Conservation (phyloP, 2,888 invertebrate genomes). For the Camptogramma bilineatum region DNA sequence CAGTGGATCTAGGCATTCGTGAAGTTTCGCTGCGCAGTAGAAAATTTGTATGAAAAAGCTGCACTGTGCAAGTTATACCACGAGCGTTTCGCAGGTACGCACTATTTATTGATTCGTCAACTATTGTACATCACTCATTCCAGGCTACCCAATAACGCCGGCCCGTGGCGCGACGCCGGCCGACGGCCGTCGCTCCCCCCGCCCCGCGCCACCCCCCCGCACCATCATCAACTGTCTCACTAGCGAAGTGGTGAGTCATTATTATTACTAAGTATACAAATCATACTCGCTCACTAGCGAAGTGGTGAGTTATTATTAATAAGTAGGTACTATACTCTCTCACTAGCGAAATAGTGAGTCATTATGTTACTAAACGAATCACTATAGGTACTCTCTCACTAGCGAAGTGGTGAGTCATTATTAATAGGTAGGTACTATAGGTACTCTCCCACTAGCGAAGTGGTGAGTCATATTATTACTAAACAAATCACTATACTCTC, state of each 20-base stretch:
- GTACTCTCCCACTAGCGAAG: constrained; percentile 93
- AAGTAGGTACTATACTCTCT: background rate
- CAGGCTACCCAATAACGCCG: constrained; percentile 82
- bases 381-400: constrained; percentile 87
- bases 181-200: constrained; percentile 72
- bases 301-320: constrained; percentile 59
- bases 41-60: too few relatives aligned
- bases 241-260: constrained; percentile 92
- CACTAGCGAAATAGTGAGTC: too few relatives aligned
- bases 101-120: too few relatives aligned
- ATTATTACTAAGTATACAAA: too few relatives aligned
- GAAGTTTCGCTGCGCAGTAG: too few relatives aligned
- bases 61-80: too few relatives aligned
- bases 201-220: constrained; percentile 76
- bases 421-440: background rate
- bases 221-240: constrained; percentile 90
- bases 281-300: constrained; percentile 93
- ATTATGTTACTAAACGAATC: too few relatives aligned
- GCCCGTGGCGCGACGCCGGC: constrained; percentile 60
- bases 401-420: constrained; percentile 91
- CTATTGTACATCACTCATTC: constrained; percentile 12
- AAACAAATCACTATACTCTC: background rate
- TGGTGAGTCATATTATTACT: constrained; percentile 6
- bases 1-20: too few relatives aligned
- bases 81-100: too few relatives aligned